These are phyloP conservation scores for Globodera ellingtonae DNA, from an alignment of 1,140 invertebrate genomes.

Conservation along the genomic window DNA sequence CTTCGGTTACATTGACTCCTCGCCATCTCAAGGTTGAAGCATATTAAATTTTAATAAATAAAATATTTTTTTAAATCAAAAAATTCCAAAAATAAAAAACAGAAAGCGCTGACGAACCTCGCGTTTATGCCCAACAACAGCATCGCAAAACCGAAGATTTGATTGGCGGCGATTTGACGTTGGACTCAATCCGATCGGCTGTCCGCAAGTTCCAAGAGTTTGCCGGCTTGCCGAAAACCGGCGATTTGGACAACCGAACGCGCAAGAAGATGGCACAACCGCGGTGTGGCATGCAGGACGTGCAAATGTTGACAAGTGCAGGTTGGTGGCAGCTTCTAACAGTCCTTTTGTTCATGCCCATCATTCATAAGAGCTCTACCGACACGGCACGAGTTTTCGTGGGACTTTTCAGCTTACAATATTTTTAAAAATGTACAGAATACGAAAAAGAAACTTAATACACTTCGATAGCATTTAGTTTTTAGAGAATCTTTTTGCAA, in stretches of 20 bases:
- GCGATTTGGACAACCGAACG: conserved; percentile 54
- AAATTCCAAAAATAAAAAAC: conserved; percentile 14
- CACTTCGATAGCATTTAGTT: too few species aligned
- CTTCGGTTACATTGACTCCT: conserved; percentile 59
- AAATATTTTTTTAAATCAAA: conserved; percentile 5
- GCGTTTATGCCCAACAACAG: not conserved
- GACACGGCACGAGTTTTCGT: not conserved
- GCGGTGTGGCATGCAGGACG: conserved; percentile 58
- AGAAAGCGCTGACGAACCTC: not conserved
- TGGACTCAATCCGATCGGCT: conserved; percentile 16
- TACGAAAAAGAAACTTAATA: too few species aligned
- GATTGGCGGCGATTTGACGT: conserved; percentile 14
- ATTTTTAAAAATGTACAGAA: too few species aligned
- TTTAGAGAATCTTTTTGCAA: too few species aligned
- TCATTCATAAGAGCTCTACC: not conserved
- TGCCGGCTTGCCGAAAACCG: conserved; percentile 56
- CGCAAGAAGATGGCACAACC: conserved; percentile 63
- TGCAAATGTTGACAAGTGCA: conserved; percentile 34
- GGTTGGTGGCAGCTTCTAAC: too few species aligned
- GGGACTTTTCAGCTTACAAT: too few species aligned
- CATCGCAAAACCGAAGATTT: conserved; percentile 1
- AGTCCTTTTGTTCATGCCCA: not conserved
- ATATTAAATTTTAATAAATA: too few species aligned
- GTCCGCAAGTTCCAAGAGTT: conserved; percentile 63
- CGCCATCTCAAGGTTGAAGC: not conserved